phyloP scores from a whole-genome alignment of 2,888 invertebrate genomes.

The Beris morrisii region DNA sequence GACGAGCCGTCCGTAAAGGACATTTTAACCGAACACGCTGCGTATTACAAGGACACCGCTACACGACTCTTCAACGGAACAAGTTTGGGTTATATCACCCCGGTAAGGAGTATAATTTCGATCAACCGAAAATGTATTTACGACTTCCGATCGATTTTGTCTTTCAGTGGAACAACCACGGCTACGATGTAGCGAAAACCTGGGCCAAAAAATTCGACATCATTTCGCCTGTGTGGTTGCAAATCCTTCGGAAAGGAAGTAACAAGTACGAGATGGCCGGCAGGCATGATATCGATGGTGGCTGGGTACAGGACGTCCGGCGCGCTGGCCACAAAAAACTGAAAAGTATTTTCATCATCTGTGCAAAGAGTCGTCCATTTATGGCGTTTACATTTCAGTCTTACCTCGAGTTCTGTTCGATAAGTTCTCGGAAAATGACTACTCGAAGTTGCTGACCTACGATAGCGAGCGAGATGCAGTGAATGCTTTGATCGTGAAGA shows the following conservation, averaged over 20 bases:
- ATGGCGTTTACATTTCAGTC: constrained; percentile 62
- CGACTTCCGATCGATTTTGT: constrained; percentile 7
- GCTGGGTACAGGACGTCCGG: constrained; percentile 77
- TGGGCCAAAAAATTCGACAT: constrained; percentile 88
- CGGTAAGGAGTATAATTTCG: constrained; percentile 62
- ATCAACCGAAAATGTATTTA: not conserved
- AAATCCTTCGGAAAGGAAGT: constrained; percentile 68
- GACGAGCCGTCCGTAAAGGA: constrained; percentile 68
- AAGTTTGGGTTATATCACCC: constrained; percentile 90
- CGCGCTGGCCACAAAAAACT: constrained; percentile 49
- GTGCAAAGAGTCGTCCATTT: not conserved
- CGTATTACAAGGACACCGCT: constrained; percentile 72
- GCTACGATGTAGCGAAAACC: constrained; percentile 87
- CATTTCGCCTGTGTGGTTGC: constrained; percentile 94
- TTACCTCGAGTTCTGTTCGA: constrained; percentile 90
- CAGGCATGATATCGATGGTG: constrained; percentile 81
- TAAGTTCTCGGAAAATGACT: constrained; percentile 77
- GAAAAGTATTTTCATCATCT: constrained; percentile 4
- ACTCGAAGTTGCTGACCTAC: constrained; percentile 69
- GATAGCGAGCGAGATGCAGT: constrained; percentile 69
- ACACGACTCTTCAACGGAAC: constrained; percentile 69
- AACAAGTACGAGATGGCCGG: constrained; percentile 69
- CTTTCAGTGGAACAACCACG: constrained; percentile 91
- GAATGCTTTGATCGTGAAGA: constrained; percentile 67
- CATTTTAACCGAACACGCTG: constrained; percentile 74